These are phyloP conservation scores for Stichopus horrens DNA, from an alignment of 53 echinoderm and acorn worm genomes.

Conservation along the genomic window DNA sequence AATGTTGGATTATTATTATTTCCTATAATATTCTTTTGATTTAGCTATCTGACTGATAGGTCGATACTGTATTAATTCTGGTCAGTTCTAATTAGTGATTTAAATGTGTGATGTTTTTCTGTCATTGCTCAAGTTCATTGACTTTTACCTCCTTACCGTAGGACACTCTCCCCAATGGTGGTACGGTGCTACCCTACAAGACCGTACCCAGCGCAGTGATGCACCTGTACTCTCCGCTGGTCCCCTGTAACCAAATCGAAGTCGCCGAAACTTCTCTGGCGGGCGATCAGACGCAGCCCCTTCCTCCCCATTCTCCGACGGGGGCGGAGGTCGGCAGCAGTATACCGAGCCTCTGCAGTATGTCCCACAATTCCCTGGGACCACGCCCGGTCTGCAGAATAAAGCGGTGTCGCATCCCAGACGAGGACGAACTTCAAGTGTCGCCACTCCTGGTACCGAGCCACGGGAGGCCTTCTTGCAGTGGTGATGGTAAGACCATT, in stretches of 20 bases:
- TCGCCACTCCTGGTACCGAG: constrained; percentile 20
- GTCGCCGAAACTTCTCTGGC: constrained; percentile 46
- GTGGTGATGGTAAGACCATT: constrained; percentile 49
- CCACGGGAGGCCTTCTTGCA: constrained; percentile 48
- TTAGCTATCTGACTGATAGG: too few relatives aligned
- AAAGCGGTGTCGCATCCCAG: constrained; percentile 52
- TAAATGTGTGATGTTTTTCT: too few relatives aligned
- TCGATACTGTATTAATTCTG: too few relatives aligned
- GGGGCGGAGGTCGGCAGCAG: constrained; percentile 42
- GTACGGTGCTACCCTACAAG: constrained; percentile 59
- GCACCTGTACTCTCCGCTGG: constrained; percentile 23
- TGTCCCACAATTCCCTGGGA: constrained; percentile 50
- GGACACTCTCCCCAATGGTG: constrained; percentile 49
- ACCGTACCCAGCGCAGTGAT: constrained; percentile 22
- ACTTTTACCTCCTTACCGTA: not conserved
- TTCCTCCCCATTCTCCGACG: constrained; percentile 10
- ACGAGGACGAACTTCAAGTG: constrained; percentile 18
- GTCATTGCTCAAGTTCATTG: too few relatives aligned
- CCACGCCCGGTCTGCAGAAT: constrained; percentile 65
- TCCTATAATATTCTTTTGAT: too few relatives aligned
- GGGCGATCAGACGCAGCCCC: constrained; percentile 45
- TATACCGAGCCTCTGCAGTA: constrained; percentile 58
- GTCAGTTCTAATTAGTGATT: too few relatives aligned
- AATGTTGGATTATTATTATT: too few relatives aligned
- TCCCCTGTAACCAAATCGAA: constrained; percentile 47